These are phyloP conservation scores for Caenorhabditis virilis DNA, from an alignment of 2,888 invertebrate species.

Conservation along the genomic window DNA sequence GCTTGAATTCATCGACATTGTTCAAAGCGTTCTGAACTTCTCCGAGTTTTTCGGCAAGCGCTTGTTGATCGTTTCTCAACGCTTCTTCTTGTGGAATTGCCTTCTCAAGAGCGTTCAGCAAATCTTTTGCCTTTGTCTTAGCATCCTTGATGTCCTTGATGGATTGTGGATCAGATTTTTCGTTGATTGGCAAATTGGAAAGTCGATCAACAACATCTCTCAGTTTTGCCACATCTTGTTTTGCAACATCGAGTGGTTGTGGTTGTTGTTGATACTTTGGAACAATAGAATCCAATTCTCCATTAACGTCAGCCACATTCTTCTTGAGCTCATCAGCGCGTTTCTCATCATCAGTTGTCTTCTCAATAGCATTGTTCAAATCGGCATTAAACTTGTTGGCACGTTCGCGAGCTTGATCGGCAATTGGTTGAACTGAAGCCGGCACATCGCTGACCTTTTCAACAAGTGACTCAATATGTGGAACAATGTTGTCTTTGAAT, in stretches of 20 bases:
- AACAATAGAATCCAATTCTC: slow-evolving; percentile 10
- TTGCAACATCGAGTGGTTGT: slow-evolving; percentile 26
- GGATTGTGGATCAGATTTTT: slow-evolving; percentile 33
- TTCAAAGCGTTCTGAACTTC: slow-evolving; percentile 13
- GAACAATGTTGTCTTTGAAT: slow-evolving; percentile 15
- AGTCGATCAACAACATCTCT: slow-evolving; percentile 15
- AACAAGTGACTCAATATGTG: slow-evolving; percentile 5
- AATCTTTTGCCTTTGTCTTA: slow-evolving; percentile 35
- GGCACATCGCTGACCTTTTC: slow-evolving; percentile 1
- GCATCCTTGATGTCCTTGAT: slow-evolving; percentile 38
- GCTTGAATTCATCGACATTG: slow-evolving; percentile 18
- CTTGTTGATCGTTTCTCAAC: slow-evolving; percentile 24
- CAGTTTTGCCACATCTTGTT: slow-evolving; percentile 15
- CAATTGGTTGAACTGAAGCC: slow-evolving; percentile 3
- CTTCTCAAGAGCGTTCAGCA: slow-evolving; percentile 32
- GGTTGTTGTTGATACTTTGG: slow-evolving; percentile 13
- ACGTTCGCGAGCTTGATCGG: slow-evolving; percentile 6
- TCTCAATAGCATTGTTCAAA: slow-evolving; percentile 5
- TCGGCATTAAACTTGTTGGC: slow-evolving; percentile 10
- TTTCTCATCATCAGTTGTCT: slow-evolving; percentile 11
- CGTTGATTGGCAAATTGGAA: slow-evolving; percentile 12
- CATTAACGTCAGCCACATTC: slow-evolving; percentile 6
- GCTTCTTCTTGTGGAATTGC: slow-evolving; percentile 26
- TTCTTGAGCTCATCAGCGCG: slow-evolving; percentile 17
- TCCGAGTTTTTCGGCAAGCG: slow-evolving; percentile 13